Base-by-base conservation (phyloP, 2,888 invertebrate genomes). In the Elgonia sp. region DNA sequence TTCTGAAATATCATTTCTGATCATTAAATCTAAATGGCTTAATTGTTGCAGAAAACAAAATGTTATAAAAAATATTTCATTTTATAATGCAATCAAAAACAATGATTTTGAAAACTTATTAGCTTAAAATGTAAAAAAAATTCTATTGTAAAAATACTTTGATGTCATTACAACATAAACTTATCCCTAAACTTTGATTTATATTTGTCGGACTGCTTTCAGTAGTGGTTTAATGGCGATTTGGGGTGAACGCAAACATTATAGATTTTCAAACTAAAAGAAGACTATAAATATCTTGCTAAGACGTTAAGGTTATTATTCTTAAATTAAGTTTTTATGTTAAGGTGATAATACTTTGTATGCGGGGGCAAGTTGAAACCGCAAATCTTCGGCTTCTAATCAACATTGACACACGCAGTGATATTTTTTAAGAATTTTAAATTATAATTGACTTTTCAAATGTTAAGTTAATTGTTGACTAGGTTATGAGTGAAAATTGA, bases 131-230 rank as follows among this genome's bases (percentile, higher is more conserved):
- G 37, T 80, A 60, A 57, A 69, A 83, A 69, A 40, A 50, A 37
- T 60, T 70, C 62, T 53, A 63, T 40, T 18, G 29, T 55, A 65
- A 55, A 57, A 80, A 80, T 69, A 69, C 46, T 69, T 80, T 69
- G 69, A 80, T 60, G 60, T 69, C 69, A 18, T 69, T 40, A 62
- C 60, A 39, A 55, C 40, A 73, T 82, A 73, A 73, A 73, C 55
- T 65, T 65, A 73, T 82, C 82, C 57, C 82, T 73, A 82, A 82
- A 82, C 21, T 82, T n/a, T 73, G 65, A 82, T 82, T 73, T 82
- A 82, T 81, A 29, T 37, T 8, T 16, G n/a, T 29, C 42, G 40
- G 21, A 10, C 18, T 29, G 65, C 82, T 82, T 82, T 82, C 73
- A 21, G 42, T 21, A 42, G 73, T 20, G 39, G 39, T 46, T 80